Evolutionary conservation across 2,888 invertebrate genomes (phyloP).

Genomic region (Torymus aiolomorphi): DNA sequence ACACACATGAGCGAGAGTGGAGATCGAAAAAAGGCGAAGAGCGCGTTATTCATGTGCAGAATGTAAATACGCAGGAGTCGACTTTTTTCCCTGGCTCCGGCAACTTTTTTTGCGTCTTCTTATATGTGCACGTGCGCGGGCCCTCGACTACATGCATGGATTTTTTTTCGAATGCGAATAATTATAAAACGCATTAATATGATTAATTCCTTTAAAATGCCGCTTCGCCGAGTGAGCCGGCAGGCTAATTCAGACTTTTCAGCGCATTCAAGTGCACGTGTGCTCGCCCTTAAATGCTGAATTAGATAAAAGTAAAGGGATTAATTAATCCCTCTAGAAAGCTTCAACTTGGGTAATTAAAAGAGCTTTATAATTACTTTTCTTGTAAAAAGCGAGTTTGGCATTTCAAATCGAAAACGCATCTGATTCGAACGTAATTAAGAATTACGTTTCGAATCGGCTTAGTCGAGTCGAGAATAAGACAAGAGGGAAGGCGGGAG

Average conservation of each 20-base stretch:
- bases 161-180: conserved; percentile 27
- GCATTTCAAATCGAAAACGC: no score
- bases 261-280: background rate
- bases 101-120: conserved; percentile 22
- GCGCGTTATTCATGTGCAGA: conserved; percentile 44
- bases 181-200: conserved; percentile 37
- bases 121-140: background rate
- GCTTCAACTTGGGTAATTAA: background rate
- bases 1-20: conserved; percentile 29
- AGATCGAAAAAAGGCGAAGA: conserved; percentile 49
- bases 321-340: background rate
- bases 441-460: conserved; percentile 43
- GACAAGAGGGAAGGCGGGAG: background rate
- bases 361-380: no score
- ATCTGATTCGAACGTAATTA: conserved; percentile 35
- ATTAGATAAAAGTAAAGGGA: background rate
- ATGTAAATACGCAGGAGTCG: conserved; percentile 21
- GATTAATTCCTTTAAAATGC: conserved; percentile 25
- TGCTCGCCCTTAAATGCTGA: background rate
- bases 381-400: no score
- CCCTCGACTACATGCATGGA: conserved; percentile 18
- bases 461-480: conserved; percentile 27
- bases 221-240: background rate
- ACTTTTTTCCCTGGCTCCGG: conserved; percentile 14
- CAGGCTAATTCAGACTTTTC: background rate